Base-by-base conservation (phyloP, 2,797 vertebrate genomes). In the Falco novaeseelandiae region DNA sequence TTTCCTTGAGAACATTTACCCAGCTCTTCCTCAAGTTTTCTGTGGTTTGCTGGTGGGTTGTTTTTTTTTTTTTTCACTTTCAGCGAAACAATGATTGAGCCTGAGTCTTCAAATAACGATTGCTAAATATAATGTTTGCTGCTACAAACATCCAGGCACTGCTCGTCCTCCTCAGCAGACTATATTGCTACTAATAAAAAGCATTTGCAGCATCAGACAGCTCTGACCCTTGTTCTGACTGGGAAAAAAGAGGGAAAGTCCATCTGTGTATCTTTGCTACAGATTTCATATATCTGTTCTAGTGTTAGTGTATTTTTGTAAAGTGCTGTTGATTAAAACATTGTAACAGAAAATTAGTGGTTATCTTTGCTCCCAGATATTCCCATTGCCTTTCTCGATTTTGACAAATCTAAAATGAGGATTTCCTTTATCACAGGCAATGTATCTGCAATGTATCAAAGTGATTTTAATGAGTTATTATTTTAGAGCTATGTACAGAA, bases 1-100 rank as follows among this genome's bases (percentile, higher is more conserved):
- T 93, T 96, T 94, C 72, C 85, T 90, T 95, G 52, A 93, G 91
- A 93, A 90, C 52, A 32, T 51, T 92, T 91, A 74, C 42, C 25
- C 82, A 76, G 20, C 26, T 88, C 54, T 90, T 54, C 30, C 42
- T 81, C 42, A 58, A 55, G 22, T 87, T 90, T 86, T 59, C 42
- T 94, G 89, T 86, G 91, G 85, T 76, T 96, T 91, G 12, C 66
- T 89, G 51, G 54, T 44, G 36, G 36, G n/a, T n/a, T n/a, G 10
- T 36, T 36, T 5, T 36, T 36, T 36, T 40, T 40, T 55, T 71
- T 69, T 88, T 80, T 86, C n/a, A 17, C 36, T 88, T 93, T 71
- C 71, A 79, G 52, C 16, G 72, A 83, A 88, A 54, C 69, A 81
- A 3, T 69, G 55, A 30, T 67, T 38, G 57, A 78, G 27, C 30